Conservation (phyloP, 2,113 vertebrate species). For the Orientallactaga bullata region DNA sequence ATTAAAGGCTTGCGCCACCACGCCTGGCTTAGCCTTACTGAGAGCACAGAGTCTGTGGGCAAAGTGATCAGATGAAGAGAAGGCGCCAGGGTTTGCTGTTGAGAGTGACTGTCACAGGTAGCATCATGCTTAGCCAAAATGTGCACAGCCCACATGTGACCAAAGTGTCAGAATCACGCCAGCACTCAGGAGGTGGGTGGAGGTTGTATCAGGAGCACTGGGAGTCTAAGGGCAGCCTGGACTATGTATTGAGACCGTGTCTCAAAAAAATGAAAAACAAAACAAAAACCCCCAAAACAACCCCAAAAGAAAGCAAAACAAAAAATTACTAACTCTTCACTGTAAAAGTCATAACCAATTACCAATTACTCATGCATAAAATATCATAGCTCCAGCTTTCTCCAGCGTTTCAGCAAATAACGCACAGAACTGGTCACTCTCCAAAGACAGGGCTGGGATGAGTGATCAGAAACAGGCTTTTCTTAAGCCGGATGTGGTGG, state of each 20-base stretch:
- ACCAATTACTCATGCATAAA: not conserved
- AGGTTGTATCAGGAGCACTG: not conserved
- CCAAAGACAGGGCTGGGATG: not conserved
- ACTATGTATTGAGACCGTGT: not conserved
- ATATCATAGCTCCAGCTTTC: fast-evolving
- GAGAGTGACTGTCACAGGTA: not conserved
- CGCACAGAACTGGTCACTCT: not conserved
- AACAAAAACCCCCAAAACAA: too few relatives aligned
- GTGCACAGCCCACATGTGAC: not conserved
- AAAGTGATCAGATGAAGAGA: not conserved
- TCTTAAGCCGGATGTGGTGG: too few relatives aligned
- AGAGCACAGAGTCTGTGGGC: not conserved
- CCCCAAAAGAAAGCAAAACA: not conserved
- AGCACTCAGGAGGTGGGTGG: too few relatives aligned
- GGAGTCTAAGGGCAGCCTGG: not conserved
- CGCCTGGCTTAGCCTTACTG: too few relatives aligned
- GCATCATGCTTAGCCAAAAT: not conserved
- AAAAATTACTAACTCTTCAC: too few relatives aligned
- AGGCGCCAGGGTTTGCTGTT: not conserved
- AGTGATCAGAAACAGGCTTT: not conserved
- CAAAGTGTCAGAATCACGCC: not conserved
- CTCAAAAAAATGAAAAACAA: not conserved
- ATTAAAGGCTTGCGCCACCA: too few relatives aligned
- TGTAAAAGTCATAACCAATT: not conserved
- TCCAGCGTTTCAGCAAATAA: not conserved